These are phyloP conservation scores for Cydia pomonella DNA, from an alignment of 1,140 invertebrate genomes.

Conservation along the genomic window DNA sequence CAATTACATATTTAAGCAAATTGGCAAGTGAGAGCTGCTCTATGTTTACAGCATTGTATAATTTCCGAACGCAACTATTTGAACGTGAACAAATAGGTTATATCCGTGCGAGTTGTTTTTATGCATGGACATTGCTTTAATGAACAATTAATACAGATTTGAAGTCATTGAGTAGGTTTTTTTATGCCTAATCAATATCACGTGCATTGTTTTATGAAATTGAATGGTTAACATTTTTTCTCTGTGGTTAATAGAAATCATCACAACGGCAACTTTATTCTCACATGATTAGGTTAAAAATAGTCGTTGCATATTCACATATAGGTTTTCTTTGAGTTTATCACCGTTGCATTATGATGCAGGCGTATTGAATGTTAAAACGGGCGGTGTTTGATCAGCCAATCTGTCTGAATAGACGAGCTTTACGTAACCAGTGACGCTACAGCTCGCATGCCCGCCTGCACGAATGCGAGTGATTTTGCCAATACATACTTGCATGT, in stretches of 20 bases:
- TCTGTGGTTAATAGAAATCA: background rate
- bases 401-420: constrained; percentile 22
- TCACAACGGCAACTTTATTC: background rate
- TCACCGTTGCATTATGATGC: constrained; percentile 1
- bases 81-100: constrained; percentile 13
- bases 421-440: constrained; percentile 22
- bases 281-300: background rate
- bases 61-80: constrained; percentile 23
- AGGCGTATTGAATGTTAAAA: constrained; percentile 14
- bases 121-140: constrained; percentile 2
- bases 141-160: constrained; percentile 6
- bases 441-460: background rate
- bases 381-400: constrained; percentile 21
- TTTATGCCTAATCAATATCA: background rate
- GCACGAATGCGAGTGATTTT: constrained; percentile 6
- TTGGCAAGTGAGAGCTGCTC: constrained; percentile 26
- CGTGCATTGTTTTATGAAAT: constrained; percentile 5
- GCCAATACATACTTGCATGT: constrained; percentile 5
- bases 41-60: constrained; percentile 16
- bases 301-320: constrained; percentile 15
- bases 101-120: constrained; percentile 14
- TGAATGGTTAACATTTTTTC: constrained; percentile 7
- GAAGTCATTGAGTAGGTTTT: background rate
- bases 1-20: constrained; percentile 20
- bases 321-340: constrained; percentile 12